Evolutionary conservation across 2,888 invertebrate genomes (phyloP), one percentile per base, ranked within the genome.

Genomic region (Tetheella fluctuosa): DNA sequence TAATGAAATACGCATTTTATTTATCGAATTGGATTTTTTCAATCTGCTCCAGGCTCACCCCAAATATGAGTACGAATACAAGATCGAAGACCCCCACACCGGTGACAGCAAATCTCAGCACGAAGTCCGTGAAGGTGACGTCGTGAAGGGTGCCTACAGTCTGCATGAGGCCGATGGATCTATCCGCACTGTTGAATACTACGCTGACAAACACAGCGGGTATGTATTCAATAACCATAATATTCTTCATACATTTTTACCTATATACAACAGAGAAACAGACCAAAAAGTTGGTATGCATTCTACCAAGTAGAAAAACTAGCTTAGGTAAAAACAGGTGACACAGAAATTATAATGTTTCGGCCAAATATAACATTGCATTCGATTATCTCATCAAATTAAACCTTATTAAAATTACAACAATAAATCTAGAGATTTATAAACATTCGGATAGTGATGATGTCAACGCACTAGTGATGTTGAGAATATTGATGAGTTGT

Each of bases 131-230:
- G 93, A 94, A 78, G 95, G 95, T 17, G 93, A 95, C 71, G 73
- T 74, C 42, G 86, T 86, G 62, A 90, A 94, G 77, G 95, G 95
- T 52, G 93, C 94, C 68, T 95, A 95, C 85, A 92, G 91, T 65
- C 85, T 94, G 58, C 93, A 94, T 69, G 94, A 94, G 71, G 90
- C 94, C 57, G 94, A 93, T 59, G 94, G 94, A 59, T 94, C 94
- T 72, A 82, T 94, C 68, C 89, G 94, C 69, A 94, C 92, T 53
- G 94, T 94, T 37, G 89, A 94, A 68, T 94, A 94, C 83, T 85
- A 84, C 67, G 91, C 94, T 55, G 94, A 94, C 76, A 87, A 91
- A 63, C 90, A 93, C 75, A 80, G 71, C 69, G 94, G 94, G 85
- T 94, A 90, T 20, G 39, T 39, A 39, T n/a, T n/a, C 15, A 4